phyloP scores from a whole-genome alignment of 2,113 vertebrate species.

The Bubo bubo region DNA sequence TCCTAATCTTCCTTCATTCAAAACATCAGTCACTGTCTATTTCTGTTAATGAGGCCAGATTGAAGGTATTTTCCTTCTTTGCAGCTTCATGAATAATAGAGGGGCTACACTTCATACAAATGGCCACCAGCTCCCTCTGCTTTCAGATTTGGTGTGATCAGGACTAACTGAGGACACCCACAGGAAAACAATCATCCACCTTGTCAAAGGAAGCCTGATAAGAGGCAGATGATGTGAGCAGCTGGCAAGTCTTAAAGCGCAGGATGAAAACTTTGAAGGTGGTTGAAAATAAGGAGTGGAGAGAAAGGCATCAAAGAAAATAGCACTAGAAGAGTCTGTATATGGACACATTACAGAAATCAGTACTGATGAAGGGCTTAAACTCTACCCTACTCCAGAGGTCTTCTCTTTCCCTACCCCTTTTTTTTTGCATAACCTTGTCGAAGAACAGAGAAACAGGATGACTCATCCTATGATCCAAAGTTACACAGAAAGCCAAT shows the following conservation, averaged over 20 bases:
- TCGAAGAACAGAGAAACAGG: neutral
- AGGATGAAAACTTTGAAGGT: neutral
- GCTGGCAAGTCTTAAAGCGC: neutral
- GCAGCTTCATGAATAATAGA: neutral
- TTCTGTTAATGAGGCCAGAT: neutral
- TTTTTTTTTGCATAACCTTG: neutral
- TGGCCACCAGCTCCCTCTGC: neutral
- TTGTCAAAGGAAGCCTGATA: neutral
- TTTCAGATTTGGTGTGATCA: neutral
- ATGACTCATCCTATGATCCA: neutral
- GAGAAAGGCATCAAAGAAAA: neutral
- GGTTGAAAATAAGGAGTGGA: neutral
- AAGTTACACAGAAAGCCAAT: neutral
- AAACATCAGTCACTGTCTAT: neutral
- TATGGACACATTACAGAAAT: neutral
- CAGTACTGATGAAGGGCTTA: neutral
- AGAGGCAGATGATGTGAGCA: neutral
- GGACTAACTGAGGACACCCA: neutral
- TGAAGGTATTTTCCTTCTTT: neutral
- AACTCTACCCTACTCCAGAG: neutral
- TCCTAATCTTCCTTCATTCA: neutral
- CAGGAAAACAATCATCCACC: neutral
- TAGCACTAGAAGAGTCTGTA: accelerated
- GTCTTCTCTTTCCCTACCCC: neutral
- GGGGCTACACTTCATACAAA: neutral